Conservation (phyloP, 2,113 vertebrate genomes). For the Orthonyx spaldingii region DNA sequence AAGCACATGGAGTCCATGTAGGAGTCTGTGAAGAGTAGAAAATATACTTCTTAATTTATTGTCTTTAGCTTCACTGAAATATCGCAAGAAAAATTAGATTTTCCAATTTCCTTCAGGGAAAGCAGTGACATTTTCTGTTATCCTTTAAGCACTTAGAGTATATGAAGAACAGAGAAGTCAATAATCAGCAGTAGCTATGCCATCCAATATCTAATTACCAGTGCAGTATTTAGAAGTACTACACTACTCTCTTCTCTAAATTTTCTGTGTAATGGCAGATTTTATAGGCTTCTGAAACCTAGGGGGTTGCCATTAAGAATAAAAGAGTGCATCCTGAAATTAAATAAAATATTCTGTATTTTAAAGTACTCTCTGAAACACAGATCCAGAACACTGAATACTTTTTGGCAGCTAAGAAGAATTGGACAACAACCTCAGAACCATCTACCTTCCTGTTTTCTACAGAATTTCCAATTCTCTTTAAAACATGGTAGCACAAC, state of each 20-base stretch:
- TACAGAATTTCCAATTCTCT: not conserved
- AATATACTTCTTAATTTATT: slow-evolving; percentile 12
- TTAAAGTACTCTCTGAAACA: not conserved
- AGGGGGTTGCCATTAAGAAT: not conserved
- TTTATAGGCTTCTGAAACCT: slow-evolving; percentile 2
- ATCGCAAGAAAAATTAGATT: slow-evolving; percentile 15
- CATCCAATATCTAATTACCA: slow-evolving; percentile 11
- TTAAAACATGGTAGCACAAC: not conserved
- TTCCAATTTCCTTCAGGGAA: slow-evolving; percentile 34
- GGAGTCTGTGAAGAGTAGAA: not conserved
- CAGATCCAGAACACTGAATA: not conserved
- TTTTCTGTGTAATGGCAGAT: not conserved
- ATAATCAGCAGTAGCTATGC: not conserved
- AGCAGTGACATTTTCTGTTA: slow-evolving; percentile 41
- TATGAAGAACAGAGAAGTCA: slow-evolving; percentile 45
- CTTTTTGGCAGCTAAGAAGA: not conserved
- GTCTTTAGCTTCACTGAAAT: not conserved
- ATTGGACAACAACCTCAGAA: not conserved
- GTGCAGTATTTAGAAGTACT: not conserved
- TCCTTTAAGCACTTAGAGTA: slow-evolving; percentile 1
- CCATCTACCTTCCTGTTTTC: not conserved
- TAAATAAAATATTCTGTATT: not conserved
- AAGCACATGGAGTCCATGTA: not conserved
- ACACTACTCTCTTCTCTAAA: not conserved
- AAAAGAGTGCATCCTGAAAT: not conserved